phyloP scores from a whole-genome alignment of 2,888 invertebrate species.

The Parelbella ahira region DNA sequence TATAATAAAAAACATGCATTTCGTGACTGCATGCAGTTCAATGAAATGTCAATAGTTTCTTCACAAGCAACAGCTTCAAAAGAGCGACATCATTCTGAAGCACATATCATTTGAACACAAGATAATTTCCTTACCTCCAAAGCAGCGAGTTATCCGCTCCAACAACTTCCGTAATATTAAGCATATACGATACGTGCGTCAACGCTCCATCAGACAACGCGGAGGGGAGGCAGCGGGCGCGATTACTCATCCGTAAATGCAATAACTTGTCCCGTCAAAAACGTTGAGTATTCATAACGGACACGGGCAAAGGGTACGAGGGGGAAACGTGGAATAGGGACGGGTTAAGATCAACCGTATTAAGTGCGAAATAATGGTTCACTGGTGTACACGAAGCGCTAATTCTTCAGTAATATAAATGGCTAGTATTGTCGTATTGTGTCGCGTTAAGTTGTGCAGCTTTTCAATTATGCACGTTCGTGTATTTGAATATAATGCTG shows the following conservation, averaged over 20 bases:
- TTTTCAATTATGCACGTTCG: slow-evolving; percentile 12
- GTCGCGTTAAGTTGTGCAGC: not conserved
- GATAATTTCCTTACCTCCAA: slow-evolving; percentile 1
- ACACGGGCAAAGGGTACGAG: not conserved
- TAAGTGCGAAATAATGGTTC: slow-evolving; percentile 12
- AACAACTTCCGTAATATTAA: slow-evolving; percentile 9
- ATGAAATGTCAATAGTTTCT: too few relatives aligned
- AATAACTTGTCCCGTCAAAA: slow-evolving; percentile 25
- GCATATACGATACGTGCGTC: slow-evolving; percentile 7
- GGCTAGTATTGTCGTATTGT: slow-evolving; percentile 11
- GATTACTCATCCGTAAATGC: slow-evolving; percentile 14
- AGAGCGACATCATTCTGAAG: not conserved
- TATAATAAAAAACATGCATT: too few relatives aligned
- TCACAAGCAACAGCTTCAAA: not conserved
- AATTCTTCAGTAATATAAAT: too few relatives aligned
- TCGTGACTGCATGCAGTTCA: too few relatives aligned
- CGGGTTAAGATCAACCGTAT: too few relatives aligned
- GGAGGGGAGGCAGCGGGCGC: not conserved
- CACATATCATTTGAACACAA: slow-evolving; percentile 1
- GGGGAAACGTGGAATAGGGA: too few relatives aligned
- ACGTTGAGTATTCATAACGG: slow-evolving; percentile 18
- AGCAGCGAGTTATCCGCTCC: slow-evolving; percentile 4
- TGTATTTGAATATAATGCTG: slow-evolving; percentile 6
- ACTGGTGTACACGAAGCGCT: too few relatives aligned
- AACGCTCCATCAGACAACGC: not conserved